Percentiles rank a stretch among this genome's conserved stretches.
These are phyloP conservation scores for Henricia sp. DNA, from an alignment of 53 echinoderm and acorn worm genomes.

Conservation along the genomic window DNA sequence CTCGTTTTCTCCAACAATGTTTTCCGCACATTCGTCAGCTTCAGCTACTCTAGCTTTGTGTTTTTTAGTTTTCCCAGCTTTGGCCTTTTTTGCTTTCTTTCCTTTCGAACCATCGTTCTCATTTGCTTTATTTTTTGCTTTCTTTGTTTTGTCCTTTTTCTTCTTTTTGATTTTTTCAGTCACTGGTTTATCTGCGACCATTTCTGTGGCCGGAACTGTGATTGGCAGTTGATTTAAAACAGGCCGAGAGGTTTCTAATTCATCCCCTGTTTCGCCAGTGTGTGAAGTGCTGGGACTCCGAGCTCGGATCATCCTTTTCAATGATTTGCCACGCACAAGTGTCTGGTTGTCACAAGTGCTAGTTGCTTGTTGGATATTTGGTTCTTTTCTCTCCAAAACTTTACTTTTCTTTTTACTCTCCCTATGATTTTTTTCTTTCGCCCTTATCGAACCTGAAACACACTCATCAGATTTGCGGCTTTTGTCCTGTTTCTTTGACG, in stretches of 20 bases:
- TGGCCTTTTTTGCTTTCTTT: constrained; percentile 54
- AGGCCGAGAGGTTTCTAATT: not conserved
- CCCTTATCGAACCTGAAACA: not conserved
- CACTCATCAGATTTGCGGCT: constrained; percentile 6
- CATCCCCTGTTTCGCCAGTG: constrained; percentile 35
- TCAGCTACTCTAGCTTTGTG: constrained; percentile 29
- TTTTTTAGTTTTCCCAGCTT: constrained; percentile 52
- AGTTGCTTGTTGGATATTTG: constrained; percentile 8
- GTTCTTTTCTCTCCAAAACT: not conserved
- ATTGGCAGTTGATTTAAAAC: constrained; percentile 28
- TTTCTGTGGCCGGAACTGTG: constrained; percentile 41
- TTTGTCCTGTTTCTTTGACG: constrained; percentile 11
- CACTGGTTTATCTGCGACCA: constrained; percentile 38
- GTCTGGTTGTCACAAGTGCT: constrained; percentile 28
- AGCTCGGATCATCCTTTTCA: constrained; percentile 7
- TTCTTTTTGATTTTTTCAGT: constrained; percentile 53
- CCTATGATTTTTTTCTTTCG: not conserved
- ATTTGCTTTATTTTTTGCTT: constrained; percentile 18
- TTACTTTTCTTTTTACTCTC: constrained; percentile 11
- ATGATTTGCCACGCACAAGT: not conserved
- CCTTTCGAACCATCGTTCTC: constrained; percentile 52
- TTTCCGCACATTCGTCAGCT: not conserved
- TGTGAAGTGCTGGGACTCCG: constrained; percentile 41
- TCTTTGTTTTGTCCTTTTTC: constrained; percentile 64
- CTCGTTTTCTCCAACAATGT: constrained; percentile 7